Base-by-base conservation (phyloP, 1,140 invertebrate species). In the Drosophila hydei region DNA sequence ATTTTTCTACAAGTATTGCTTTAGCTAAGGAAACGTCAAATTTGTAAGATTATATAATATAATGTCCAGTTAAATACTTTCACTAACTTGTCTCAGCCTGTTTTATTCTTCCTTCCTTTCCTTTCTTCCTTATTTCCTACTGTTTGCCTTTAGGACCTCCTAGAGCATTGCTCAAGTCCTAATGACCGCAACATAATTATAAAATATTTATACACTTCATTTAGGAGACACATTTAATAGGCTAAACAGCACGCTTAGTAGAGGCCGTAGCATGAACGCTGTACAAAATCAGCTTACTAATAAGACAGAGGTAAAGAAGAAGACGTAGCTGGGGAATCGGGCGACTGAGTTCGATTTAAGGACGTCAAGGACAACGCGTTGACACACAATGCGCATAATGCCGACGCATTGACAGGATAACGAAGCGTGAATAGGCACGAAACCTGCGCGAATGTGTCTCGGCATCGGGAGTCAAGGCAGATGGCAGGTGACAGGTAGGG, bases 381-480 rank as follows among this genome's bases (percentile, higher is more conserved):
- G 79, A 83, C 75, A 79, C 18, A 88, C 69, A 77, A 64, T 68
- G 65, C 9, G 8, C 45, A 42, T 83, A 87, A 88, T 80, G 61
- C 48, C 52, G 18, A 52, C 43, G 80, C 72, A 90, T 89, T 90
- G 89, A 87, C 80, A 80, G 80, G 78, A 89, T 90, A 90, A 90
- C 79, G 72, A 79, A 87, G 72, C 89, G 77, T 90, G 89, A 83
- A 90, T 89, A 90, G 89, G 89, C 89, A 69, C 68, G 85, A 80
- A 78, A 87, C 83, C 83, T 75, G 67, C 74, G 27, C 55, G 78
- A 77, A 83, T 79, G 45, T 50, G 6, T 23, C 38, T 27, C 25
- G 60, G 16, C 43, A 43, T 52, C 38, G 70, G 43, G 27, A 80
- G 74, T 77, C 80, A 80, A 80, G 62, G 72, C 83, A 88, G 83